Evolutionary conservation across 2,888 invertebrate species (phyloP).

Genomic region (Hesperia comma): DNA sequence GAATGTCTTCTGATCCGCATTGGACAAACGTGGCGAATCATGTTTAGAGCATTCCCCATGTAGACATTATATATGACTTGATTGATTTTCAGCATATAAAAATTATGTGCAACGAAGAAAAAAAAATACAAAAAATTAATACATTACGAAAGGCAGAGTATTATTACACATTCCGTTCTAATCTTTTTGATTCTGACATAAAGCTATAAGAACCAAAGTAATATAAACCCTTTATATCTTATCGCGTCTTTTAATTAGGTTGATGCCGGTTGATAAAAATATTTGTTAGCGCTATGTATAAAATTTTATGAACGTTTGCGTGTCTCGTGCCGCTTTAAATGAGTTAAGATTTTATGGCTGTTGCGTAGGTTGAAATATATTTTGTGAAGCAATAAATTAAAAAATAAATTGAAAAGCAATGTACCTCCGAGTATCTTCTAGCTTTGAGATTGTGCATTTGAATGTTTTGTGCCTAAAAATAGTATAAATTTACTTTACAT

Average conservation of each 20-base stretch:
- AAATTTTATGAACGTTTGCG: not conserved
- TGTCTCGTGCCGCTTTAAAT: not conserved
- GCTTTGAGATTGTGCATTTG: not conserved
- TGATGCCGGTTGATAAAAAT: not conserved
- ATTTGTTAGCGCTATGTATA: slow-evolving; percentile 1
- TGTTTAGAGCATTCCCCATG: too few relatives aligned
- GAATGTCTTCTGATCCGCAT: too few relatives aligned
- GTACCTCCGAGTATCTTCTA: not conserved
- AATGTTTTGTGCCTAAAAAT: not conserved
- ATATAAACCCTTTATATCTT: not conserved
- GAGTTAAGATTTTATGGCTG: not conserved
- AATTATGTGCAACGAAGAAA: not conserved
- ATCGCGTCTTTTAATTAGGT: not conserved
- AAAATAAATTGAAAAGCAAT: too few relatives aligned
- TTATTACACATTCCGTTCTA: not conserved
- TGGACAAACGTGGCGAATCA: too few relatives aligned
- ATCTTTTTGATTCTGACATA: not conserved
- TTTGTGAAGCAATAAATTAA: not conserved
- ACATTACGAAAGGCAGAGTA: not conserved
- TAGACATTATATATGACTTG: too few relatives aligned
- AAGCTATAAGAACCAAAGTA: slow-evolving; percentile 2
- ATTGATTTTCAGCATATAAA: too few relatives aligned
- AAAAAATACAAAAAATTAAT: not conserved
- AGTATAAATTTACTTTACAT: too few relatives aligned
- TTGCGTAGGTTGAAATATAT: slow-evolving; percentile 3